phyloP scores from a whole-genome alignment of 2,888 invertebrate genomes.

The Leucoptera coffeella region DNA sequence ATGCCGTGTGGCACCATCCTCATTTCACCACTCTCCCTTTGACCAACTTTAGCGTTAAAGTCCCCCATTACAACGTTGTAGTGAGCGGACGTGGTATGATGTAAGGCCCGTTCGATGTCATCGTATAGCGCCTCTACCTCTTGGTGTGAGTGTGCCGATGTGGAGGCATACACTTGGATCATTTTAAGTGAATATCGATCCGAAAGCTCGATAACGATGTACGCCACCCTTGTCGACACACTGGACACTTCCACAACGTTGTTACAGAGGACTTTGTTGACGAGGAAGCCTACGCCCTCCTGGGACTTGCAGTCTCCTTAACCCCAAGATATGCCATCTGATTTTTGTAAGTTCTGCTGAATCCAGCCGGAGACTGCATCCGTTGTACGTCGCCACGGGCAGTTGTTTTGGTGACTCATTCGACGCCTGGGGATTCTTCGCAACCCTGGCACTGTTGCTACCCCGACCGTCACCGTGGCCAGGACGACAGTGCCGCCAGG shows the following conservation, averaged over 20 bases:
- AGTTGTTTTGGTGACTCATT: not conserved
- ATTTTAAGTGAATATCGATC: too few species aligned
- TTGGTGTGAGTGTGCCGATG: too few species aligned
- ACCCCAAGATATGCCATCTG: conserved; percentile 1
- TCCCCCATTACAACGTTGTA: too few species aligned
- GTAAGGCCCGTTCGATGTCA: too few species aligned
- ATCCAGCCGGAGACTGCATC: not conserved
- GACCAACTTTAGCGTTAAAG: too few species aligned
- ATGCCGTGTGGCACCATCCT: too few species aligned
- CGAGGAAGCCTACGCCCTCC: not conserved
- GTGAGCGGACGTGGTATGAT: too few species aligned
- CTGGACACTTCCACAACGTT: conserved; percentile 1
- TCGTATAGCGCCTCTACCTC: too few species aligned
- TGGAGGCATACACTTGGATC: too few species aligned
- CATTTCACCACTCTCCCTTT: too few species aligned
- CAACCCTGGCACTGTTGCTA: not conserved
- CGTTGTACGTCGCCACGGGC: not conserved
- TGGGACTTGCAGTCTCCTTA: not conserved
- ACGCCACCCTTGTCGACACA: conserved; percentile 1
- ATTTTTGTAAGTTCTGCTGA: not conserved
- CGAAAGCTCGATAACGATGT: not conserved
- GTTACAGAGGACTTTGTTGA: not conserved
- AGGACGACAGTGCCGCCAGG: not conserved
- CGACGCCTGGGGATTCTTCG: not conserved
- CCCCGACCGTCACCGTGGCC: not conserved